Base-by-base conservation (phyloP, 2,888 invertebrate genomes). In the Heliconius sara region DNA sequence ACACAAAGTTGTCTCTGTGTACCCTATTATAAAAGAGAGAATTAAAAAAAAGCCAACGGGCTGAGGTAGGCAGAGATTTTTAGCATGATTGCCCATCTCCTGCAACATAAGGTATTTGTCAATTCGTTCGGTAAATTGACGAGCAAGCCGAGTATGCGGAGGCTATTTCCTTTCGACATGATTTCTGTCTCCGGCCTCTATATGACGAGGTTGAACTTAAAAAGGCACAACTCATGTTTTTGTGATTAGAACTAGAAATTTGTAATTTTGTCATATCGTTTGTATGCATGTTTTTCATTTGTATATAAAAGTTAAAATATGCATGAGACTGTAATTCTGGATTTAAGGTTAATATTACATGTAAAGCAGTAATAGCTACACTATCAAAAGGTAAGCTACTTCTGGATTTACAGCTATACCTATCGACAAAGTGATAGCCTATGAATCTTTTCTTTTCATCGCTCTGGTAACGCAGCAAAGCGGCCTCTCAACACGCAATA, bases 41-140 rank as follows among this genome's bases (percentile, higher is more conserved):
- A 70, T 0, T 16, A 19, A 43, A 70, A 70, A 16, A 25, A 70
- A 43, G 16, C 43, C 70, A 25, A 12, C 65, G 65, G 43, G 9
- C 7, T 19, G 30, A n/a, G n/a, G 16, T 34, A 39, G 25, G 34
- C 6, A 52, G 22, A 52, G 19, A 25, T 71, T 47, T n/a, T 30
- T 57, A 27, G 19, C 22, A 57, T 57, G 34, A 72, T 72, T 34
- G 34, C 34, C 57, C 30, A 60, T 60, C 34, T 77, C 60, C 65
- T 65, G 65, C 65, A 30, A 72, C 25, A 77, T 34, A 34, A 30
- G 60, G 27, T 39, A 74, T 78, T 78, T 78, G 67, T 74, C 74
- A 67, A 67, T 78, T 63, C 34, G 27, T 22, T 39, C 27, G 57
- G 66, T 52, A 65, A 65, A 72, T 78, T 52, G 78, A 72, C 47